Base-by-base conservation (phyloP, 2,888 invertebrate genomes). In the Plagiodera versicolora region DNA sequence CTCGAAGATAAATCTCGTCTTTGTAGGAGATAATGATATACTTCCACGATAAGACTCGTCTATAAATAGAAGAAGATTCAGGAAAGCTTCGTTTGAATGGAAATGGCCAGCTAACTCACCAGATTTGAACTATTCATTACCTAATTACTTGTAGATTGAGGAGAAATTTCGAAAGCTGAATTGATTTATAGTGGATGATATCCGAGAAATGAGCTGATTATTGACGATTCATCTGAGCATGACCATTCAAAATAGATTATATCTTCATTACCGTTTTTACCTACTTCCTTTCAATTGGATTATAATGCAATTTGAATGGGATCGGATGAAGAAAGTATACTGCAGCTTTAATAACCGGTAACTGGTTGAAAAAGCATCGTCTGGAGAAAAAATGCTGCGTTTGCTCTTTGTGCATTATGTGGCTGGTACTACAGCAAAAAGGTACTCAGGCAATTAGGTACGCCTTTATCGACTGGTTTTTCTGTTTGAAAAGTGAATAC, bases 161-260 rank as follows among this genome's bases (percentile, higher is more conserved):
- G 20, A 49, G 35, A 51, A 51, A 51, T 51, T 51, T 32, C 30
- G 35, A 51, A 35, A 51, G 51, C 35, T n/a, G 35, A 20, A 11
- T 14, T 49, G 10, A 49, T 30, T 49, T 10, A 17, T 30, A 30
- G 28, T 30, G 30, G 49, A 49, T 49, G 30, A 49, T 49, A 30
- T 24, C 28, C 28, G 16, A 14, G 28, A 28, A 49, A 49, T 49
- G 28, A 28, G 17, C 17, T n/a, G 30, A n/a, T 9, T 14, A 46
- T 46, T 10, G 30, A 49, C 5, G 30, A 30, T 30, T 14, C 28
- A 49, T 30, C 49, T 11, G 49, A 17, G 28, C 10, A 30, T 20
- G 30, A 30, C 17, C 30, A 24, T 17, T 50, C 32, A 18, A 20
- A 11, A 50, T 10, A 18, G 32, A 30, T 32, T 35, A 32, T 39